phyloP scores from a whole-genome alignment of 2,113 vertebrate species.

The Grammomys surdaster region DNA sequence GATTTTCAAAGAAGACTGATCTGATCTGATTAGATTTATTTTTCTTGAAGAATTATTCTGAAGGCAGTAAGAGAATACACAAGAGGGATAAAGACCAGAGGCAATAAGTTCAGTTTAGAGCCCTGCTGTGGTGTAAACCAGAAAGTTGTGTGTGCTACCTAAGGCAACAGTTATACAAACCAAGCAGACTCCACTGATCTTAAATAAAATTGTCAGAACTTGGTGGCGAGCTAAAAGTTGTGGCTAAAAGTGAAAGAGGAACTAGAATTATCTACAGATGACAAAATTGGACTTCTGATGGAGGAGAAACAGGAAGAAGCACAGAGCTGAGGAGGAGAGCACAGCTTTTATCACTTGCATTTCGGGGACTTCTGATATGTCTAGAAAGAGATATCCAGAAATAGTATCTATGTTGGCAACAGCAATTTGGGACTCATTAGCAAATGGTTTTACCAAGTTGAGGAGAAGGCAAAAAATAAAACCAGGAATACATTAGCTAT shows the following conservation, averaged over 20 bases:
- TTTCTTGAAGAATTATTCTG: not conserved
- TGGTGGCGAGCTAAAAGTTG: not conserved
- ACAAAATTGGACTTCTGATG: not conserved
- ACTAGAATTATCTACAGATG: not conserved
- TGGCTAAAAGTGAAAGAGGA: not conserved
- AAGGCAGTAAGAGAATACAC: not conserved
- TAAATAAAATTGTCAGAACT: not conserved
- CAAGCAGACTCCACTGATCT: not conserved
- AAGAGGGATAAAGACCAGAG: not conserved
- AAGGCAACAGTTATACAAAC: not conserved
- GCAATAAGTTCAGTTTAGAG: not conserved
- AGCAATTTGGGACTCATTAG: not conserved
- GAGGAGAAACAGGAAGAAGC: not conserved
- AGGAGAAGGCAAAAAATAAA: not conserved
- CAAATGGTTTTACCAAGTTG: conserved; percentile 20
- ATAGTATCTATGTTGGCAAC: not conserved
- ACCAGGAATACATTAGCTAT: not conserved
- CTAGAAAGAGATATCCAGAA: not conserved
- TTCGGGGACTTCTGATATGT: not conserved
- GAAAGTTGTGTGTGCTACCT: not conserved
- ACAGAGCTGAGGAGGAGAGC: not conserved
- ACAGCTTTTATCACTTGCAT: not conserved
- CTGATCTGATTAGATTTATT: not conserved
- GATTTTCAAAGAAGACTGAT: not conserved
- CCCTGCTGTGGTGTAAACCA: not conserved